Conservation (phyloP, 2,888 invertebrate species). For the Hyppa rectilinea region DNA sequence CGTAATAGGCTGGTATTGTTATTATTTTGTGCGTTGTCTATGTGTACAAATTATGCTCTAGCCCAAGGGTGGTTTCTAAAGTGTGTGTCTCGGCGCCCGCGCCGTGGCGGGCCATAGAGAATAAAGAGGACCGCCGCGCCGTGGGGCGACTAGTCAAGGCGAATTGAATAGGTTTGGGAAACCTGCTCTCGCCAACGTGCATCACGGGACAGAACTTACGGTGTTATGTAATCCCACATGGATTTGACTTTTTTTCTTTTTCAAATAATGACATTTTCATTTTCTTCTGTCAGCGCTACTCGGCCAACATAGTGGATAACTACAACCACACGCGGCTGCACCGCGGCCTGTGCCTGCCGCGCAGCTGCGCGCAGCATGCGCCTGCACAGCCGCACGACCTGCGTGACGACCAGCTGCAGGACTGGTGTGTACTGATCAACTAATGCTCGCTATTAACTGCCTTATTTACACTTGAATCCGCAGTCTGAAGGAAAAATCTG, state of each 20-base stretch:
- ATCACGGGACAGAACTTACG: neutral
- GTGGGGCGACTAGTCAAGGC: too few relatives aligned
- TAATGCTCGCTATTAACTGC: neutral
- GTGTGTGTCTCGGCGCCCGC: too few relatives aligned
- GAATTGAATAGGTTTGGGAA: too few relatives aligned
- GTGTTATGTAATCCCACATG: neutral
- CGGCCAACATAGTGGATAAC: slow-evolving; percentile 84
- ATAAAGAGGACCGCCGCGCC: too few relatives aligned
- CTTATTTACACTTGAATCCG: neutral
- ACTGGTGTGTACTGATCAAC: slow-evolving; percentile 57
- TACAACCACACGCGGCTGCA: slow-evolving; percentile 87
- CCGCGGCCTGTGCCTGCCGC: slow-evolving; percentile 82
- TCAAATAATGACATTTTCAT: neutral
- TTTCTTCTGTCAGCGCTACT: slow-evolving; percentile 75
- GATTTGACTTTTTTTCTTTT: neutral
- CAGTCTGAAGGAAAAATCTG: too few relatives aligned
- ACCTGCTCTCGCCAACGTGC: too few relatives aligned
- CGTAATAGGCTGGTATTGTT: neutral
- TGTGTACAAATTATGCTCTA: neutral
- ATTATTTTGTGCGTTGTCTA: neutral
- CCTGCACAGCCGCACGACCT: slow-evolving; percentile 37
- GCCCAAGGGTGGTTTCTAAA: too few relatives aligned
- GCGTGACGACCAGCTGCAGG: slow-evolving; percentile 44
- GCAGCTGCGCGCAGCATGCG: slow-evolving; percentile 70
- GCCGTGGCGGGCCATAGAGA: too few relatives aligned